Conservation (phyloP, 2,888 invertebrate species). For the Slavum lentiscoides region DNA sequence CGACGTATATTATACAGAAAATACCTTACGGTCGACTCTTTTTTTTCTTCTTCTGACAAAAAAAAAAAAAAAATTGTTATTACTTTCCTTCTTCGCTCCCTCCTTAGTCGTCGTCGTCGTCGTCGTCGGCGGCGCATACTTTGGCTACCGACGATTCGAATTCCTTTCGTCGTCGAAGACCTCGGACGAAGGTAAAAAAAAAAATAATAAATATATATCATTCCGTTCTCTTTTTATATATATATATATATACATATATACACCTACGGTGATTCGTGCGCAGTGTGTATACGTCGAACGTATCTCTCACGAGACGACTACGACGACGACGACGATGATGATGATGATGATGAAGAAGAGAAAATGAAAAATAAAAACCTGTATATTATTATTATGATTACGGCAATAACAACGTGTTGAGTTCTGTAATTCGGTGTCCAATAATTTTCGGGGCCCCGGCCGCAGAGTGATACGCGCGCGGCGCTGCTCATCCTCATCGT, state of each 20-base stretch:
- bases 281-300: not conserved
- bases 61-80: slow-evolving; percentile 39
- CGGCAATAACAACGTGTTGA: slow-evolving; percentile 38
- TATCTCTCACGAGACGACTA: slow-evolving; percentile 27
- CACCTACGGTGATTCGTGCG: slow-evolving; percentile 22
- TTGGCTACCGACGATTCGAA: slow-evolving; percentile 44
- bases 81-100: slow-evolving; percentile 17
- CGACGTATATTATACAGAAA: not conserved
- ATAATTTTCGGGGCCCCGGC: slow-evolving; percentile 35
- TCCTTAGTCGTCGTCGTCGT: no score
- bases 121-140: slow-evolving; percentile 26
- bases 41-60: slow-evolving; percentile 17
- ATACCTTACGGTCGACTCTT: slow-evolving; percentile 31
- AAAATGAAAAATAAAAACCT: slow-evolving; percentile 19
- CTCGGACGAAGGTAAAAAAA: slow-evolving; percentile 29
- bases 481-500: not conserved
- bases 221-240: slow-evolving; percentile 40
- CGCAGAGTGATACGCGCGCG: slow-evolving; percentile 38
- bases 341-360: no score
- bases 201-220: slow-evolving; percentile 40
- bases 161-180: slow-evolving; percentile 45
- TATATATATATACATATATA: not conserved
- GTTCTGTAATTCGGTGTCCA: slow-evolving; percentile 45
- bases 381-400: slow-evolving; percentile 45
- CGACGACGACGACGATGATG: not conserved